Base-by-base conservation (phyloP, 2,888 invertebrate species). In the Biston stratarius region DNA sequence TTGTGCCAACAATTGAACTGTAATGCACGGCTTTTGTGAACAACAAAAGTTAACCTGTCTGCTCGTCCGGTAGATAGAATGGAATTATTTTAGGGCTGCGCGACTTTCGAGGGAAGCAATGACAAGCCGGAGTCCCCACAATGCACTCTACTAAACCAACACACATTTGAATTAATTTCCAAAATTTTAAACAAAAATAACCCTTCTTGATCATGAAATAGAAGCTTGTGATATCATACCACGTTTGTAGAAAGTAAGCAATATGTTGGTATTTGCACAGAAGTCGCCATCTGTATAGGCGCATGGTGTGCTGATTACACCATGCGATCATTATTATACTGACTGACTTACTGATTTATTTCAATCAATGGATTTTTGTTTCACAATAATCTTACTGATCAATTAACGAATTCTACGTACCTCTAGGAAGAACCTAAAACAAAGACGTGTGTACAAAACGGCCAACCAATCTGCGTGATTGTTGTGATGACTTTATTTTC, bases 41-140 rank as follows among this genome's bases (percentile, higher is more conserved):
- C 83, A 90, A 92, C 92, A 94, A 93, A 93, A 93, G 93, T 90
- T 90, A 92, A 93, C 94, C 94, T 94, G 94, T 92, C 91, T 86
- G 81, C 82, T 87, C 88, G 88, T 89, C 88, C 89, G 87, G 83
- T 81, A 83, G 83, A 82, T 82, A 86, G 88, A 92, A 93, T 90
- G 83, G 86, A 91, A 87, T 87, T 85, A 89, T 91, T 93, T 92
- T 91, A 92, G 94, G 94, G 94, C 67, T 68, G 63, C 64, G 64
- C 51, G 60, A 64, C 67, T 93, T 92, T 89, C 84, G 83, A 90
- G 89, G 90, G 90, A 90, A 89, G 91, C 89, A 92, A 89, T 94
- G 94, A 94, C 94, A 94, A 88, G 89, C 86, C 80, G 77, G 78
- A 83, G 83, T 85, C 88, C 89, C 86, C 83, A 88, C 88, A 91